A percentile compares a stretch with the other conserved stretches of the same genome.
Evolutionary conservation across 2,797 vertebrate species (phyloP).

Genomic region (Delichon dasypus): DNA sequence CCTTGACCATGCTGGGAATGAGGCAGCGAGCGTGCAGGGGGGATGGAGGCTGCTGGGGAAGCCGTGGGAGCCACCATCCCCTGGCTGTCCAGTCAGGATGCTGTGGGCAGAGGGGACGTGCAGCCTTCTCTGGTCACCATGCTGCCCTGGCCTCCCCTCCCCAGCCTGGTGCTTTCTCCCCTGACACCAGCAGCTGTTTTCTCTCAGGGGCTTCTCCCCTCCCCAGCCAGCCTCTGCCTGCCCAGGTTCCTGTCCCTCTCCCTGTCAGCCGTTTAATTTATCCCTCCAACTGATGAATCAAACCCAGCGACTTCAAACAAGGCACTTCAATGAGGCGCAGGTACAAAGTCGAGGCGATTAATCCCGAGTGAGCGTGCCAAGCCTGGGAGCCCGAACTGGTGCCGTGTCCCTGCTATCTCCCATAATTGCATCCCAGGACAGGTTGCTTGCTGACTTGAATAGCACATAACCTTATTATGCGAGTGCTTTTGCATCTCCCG

Average conservation of each 20-base stretch:
- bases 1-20: fast-evolving
- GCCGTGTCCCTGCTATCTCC: not conserved
- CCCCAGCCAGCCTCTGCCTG: not conserved
- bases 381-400: not conserved
- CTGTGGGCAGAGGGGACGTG: not conserved
- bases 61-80: fast-evolving
- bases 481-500: not conserved
- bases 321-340: conserved; percentile 37
- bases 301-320: conserved; percentile 57
- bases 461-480: conserved; percentile 63
- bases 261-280: conserved; percentile 43
- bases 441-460: conserved; percentile 23
- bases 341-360: conserved; percentile 48
- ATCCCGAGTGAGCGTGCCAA: not conserved
- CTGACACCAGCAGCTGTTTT: not conserved
- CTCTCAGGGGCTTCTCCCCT: not conserved
- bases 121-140: not conserved
- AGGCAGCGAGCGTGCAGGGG: fast-evolving
- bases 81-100: not conserved
- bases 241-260: not conserved
- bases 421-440: conserved; percentile 48
- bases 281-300: conserved; percentile 1
- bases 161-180: not conserved
- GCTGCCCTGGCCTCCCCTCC: not conserved
- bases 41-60: not conserved